These are phyloP conservation scores for Tipula lateralis DNA, from an alignment of 2,888 invertebrate genomes.

Conservation along the genomic window DNA sequence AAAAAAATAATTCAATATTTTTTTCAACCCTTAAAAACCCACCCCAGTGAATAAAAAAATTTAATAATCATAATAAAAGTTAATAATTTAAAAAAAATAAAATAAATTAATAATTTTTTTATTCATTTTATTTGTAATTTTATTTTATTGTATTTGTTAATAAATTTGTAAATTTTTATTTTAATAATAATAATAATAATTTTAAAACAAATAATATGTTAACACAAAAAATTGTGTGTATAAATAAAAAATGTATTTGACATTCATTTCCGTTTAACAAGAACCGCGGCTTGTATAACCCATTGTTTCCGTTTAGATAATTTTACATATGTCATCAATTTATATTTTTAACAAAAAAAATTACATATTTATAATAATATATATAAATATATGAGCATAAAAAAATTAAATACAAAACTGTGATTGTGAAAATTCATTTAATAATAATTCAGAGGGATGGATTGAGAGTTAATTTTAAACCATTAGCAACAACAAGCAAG, in stretches of 20 bases:
- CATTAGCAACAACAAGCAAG: neutral
- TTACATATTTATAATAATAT: neutral
- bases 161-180: constrained; percentile 14
- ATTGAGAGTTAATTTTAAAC: neutral
- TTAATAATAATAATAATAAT: constrained; percentile 6
- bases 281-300: constrained; percentile 19
- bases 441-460: neutral
- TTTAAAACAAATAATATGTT: neutral
- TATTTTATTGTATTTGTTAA: constrained; percentile 19
- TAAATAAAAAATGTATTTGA: constrained; percentile 27
- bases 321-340: constrained; percentile 19
- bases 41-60: neutral
- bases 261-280: constrained; percentile 29
- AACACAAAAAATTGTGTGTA: neutral
- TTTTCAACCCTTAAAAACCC: neutral
- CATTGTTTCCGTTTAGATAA: constrained; percentile 28
- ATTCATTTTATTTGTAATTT: neutral
- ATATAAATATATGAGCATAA: neutral
- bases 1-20: neutral
- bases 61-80: constrained; percentile 24
- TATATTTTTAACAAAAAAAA: neutral
- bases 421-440: constrained; percentile 19
- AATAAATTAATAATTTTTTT: neutral
- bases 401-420: neutral
- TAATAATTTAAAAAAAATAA: constrained; percentile 12